These are phyloP conservation scores for Heliconius himera DNA, from an alignment of 1,140 invertebrate genomes.

Conservation along the genomic window DNA sequence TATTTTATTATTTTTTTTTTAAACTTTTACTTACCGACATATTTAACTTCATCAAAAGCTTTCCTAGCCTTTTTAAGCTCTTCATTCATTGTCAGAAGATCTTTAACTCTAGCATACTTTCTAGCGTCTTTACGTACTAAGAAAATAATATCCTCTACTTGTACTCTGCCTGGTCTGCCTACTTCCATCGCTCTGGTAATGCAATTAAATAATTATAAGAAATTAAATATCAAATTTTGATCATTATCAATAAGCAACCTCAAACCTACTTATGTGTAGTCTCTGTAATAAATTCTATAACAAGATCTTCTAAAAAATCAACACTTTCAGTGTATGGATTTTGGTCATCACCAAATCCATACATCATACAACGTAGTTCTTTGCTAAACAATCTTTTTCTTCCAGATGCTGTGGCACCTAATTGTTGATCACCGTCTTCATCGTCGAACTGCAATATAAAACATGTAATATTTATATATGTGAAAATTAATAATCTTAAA, in stretches of 20 bases:
- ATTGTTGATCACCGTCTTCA: constrained; percentile 70
- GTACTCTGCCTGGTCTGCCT: constrained; percentile 95
- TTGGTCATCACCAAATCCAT: constrained; percentile 99
- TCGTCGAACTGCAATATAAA: constrained; percentile 63
- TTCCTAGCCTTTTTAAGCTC: constrained; percentile 99
- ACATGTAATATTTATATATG: constrained; percentile 7
- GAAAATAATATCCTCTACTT: constrained; percentile 99
- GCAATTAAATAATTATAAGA: background rate
- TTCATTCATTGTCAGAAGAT: constrained; percentile 99
- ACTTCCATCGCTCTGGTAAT: constrained; percentile 96
- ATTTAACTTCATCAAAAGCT: constrained; percentile 99
- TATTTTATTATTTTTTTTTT: background rate
- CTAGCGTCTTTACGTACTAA: constrained; percentile 97
- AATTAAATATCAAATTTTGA: background rate
- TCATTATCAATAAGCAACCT: constrained; percentile 49
- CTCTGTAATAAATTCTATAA: constrained; percentile 99
- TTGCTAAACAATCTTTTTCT: constrained; percentile 94
- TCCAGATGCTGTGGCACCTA: constrained; percentile 84
- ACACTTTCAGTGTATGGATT: constrained; percentile 99
- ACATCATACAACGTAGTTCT: constrained; percentile 99
- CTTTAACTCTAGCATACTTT: constrained; percentile 99
- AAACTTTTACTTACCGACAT: constrained; percentile 80
- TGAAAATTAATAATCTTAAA: background rate
- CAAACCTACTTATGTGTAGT: constrained; percentile 89
- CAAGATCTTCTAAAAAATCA: constrained; percentile 97